Evolutionary conservation across 2,113 vertebrate species (phyloP), one percentile per base, ranked within the genome.

Genomic region (Bubo bubo): DNA sequence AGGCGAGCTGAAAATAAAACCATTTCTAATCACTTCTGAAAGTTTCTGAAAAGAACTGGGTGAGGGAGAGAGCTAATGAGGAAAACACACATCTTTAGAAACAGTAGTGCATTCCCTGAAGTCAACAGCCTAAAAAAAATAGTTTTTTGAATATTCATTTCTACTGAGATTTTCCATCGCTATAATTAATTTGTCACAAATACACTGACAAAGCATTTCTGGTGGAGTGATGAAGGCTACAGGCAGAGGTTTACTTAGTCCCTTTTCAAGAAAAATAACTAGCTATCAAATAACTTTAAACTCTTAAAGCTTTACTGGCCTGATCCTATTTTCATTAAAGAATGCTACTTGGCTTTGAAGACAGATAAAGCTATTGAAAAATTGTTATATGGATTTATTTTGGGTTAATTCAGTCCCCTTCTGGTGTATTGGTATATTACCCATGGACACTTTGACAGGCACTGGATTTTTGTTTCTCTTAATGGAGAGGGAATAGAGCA

Each of bases 171-270:
- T 95, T 90, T 63, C 86, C 93, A 89, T 96, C 15, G 18, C 86
- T 95, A 18, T 95, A 96, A 97, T 97, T 97, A 96, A 96, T 95
- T 97, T 96, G 96, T 96, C 96, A 94, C 77, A 88, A 96, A 96
- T 83, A 73, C 4, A 63, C 97, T 96, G 97, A 97, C 94, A 88
- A 97, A 97, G 96, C 88, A 60, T 64, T 82, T 93, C 87, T 93
- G n/a, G 43, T 89, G 90, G 20, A 94, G 73, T 90, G 92, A 89
- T 95, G 92, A 96, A 88, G 94, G 94, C 97, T 96, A 93, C 79
- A 95, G 96, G 95, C 94, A 94, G 88, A 96, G 88, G 96, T 94
- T 95, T 87, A 35, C 45, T 84, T 73, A 59, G 56, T n/a, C 56
- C 84, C 81, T 88, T 97, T 76, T 43, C 93, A 97, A 96, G 89